These are phyloP conservation scores for Pelecanus crispus DNA, from an alignment of 2,113 vertebrate species.

Conservation along the genomic window DNA sequence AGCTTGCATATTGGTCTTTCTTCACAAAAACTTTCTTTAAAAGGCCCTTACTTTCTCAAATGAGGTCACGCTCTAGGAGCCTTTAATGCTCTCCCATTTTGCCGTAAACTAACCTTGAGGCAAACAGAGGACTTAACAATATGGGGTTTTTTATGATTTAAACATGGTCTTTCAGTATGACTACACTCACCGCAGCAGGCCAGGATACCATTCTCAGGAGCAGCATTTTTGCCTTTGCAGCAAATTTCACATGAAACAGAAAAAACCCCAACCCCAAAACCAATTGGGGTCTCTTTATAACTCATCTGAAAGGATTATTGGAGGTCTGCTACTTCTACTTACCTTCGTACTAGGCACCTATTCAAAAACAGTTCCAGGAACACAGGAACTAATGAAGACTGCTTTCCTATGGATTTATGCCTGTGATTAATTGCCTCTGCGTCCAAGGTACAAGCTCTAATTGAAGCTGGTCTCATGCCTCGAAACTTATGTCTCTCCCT, in stretches of 20 bases:
- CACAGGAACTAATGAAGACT: neutral
- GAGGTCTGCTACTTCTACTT: neutral
- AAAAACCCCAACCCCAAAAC: neutral
- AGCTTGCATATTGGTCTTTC: neutral
- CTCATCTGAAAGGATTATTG: neutral
- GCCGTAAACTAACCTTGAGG: neutral
- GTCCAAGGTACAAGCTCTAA: neutral
- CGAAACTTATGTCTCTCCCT: neutral
- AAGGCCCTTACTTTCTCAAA: neutral
- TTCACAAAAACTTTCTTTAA: neutral
- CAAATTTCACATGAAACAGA: neutral
- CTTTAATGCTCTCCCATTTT: neutral
- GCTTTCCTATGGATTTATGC: slow-evolving; percentile 7
- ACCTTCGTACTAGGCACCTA: neutral
- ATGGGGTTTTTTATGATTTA: neutral
- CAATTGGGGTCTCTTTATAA: neutral
- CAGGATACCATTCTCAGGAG: neutral
- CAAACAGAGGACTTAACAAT: neutral
- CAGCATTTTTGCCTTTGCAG: slow-evolving; percentile 3
- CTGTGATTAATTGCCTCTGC: neutral
- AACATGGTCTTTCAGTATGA: neutral
- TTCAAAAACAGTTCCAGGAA: neutral
- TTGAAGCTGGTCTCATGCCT: slow-evolving; percentile 13
- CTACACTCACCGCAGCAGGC: neutral
- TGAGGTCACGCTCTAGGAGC: neutral